A percentile compares a stretch with the other conserved stretches of the same genome.
Conservation (phyloP, 1,140 invertebrate species). For the Potamilus streckersoni region DNA sequence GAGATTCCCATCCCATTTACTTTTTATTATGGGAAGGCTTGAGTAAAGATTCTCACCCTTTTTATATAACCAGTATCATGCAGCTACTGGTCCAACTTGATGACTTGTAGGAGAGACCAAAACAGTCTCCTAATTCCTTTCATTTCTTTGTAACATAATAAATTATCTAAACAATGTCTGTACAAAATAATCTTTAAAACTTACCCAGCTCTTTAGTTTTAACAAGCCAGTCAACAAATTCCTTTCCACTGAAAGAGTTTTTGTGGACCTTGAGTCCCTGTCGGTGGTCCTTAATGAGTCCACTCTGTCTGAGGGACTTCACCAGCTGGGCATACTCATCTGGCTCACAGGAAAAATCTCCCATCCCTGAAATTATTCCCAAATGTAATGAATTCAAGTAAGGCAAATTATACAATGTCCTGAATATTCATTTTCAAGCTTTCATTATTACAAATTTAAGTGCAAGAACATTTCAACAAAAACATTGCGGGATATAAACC, state of each 20-base stretch:
- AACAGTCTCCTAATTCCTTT: background rate
- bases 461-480: too few species aligned
- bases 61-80: too few species aligned
- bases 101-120: background rate
- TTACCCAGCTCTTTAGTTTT: conserved; percentile 63
- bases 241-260: conserved; percentile 66
- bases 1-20: too few species aligned
- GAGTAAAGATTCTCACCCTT: too few species aligned
- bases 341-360: conserved; percentile 58
- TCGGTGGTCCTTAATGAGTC: conserved; percentile 61
- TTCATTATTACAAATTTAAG: too few species aligned
- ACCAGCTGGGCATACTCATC: conserved; percentile 64
- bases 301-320: conserved; percentile 55
- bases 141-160: background rate
- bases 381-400: background rate
- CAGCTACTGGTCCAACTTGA: too few species aligned
- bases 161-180: background rate
- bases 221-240: conserved; percentile 67
- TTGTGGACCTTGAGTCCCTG: conserved; percentile 52
- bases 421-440: too few species aligned
- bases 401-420: too few species aligned
- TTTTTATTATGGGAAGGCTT: too few species aligned
- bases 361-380: conserved; percentile 21
- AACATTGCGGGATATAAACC: too few species aligned
- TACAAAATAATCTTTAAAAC: background rate